A percentile compares a stretch with the other conserved stretches of the same genome.
These are phyloP conservation scores for Agrilus mali DNA, from an alignment of 2,888 invertebrate species.

Conservation along the genomic window DNA sequence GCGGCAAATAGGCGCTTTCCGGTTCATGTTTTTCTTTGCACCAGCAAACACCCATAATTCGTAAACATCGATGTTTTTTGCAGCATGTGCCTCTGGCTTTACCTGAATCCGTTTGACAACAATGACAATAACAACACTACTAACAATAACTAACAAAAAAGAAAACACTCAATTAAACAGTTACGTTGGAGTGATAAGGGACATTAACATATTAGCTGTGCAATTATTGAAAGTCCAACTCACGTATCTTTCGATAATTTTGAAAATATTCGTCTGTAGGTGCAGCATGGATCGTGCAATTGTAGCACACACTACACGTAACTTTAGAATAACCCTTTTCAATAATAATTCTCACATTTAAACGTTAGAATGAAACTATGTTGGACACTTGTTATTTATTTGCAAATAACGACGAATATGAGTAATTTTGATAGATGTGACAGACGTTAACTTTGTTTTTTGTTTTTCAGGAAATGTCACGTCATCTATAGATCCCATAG, in stretches of 20 bases:
- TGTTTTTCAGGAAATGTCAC: too few species aligned
- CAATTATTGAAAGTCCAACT: slow-evolving; percentile 7
- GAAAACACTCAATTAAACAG: slow-evolving; percentile 10
- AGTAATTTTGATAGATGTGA: too few species aligned
- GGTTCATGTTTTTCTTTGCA: slow-evolving; percentile 54
- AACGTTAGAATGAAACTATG: too few species aligned
- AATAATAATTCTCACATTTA: too few species aligned
- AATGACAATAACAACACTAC: not conserved
- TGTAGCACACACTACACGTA: slow-evolving; percentile 24
- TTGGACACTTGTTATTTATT: too few species aligned
- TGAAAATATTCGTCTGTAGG: too few species aligned
- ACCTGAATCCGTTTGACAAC: not conserved
- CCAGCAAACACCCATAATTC: slow-evolving; percentile 64
- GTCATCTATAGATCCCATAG: too few species aligned
- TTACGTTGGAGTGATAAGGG: slow-evolving; percentile 28
- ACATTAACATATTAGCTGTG: slow-evolving; percentile 22
- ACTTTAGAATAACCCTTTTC: slow-evolving; percentile 13
- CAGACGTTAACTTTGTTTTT: too few species aligned
- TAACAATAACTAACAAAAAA: slow-evolving; percentile 6
- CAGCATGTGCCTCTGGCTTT: slow-evolving; percentile 4
- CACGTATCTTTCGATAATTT: not conserved
- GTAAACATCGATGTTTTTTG: slow-evolving; percentile 14
- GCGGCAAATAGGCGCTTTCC: slow-evolving; percentile 34
- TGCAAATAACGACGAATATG: too few species aligned
- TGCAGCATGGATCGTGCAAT: too few species aligned